A percentile compares a stretch with the other conserved stretches of the same genome.
Conservation (phyloP, 2,888 invertebrate species). For the Leucozona laternaria region DNA sequence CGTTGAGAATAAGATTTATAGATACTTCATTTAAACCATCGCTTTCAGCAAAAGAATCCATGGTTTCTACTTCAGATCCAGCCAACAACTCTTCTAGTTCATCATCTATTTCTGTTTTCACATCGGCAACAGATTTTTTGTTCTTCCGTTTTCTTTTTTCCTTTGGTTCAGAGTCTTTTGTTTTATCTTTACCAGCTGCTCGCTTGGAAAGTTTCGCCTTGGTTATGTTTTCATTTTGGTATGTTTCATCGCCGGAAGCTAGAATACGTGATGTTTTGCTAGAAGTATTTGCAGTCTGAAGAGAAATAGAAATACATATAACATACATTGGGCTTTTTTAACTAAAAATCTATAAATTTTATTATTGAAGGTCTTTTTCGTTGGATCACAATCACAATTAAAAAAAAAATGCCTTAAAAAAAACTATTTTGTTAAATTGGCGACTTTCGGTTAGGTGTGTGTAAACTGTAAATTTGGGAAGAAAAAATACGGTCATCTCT, state of each 20-base stretch:
- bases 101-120: constrained; percentile 32
- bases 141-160: constrained; percentile 56
- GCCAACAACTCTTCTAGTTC: constrained; percentile 42
- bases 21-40: constrained; percentile 78
- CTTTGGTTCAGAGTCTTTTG: constrained; percentile 40
- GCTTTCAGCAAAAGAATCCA: constrained; percentile 51
- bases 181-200: constrained; percentile 63
- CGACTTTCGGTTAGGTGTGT: too few species aligned
- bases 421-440: too few species aligned
- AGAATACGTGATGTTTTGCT: constrained; percentile 79
- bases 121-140: not conserved
- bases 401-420: too few species aligned
- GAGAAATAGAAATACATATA: not conserved
- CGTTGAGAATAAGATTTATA: constrained; percentile 80
- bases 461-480: too few species aligned
- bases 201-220: constrained; percentile 78
- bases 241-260: constrained; percentile 78
- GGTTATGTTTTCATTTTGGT: constrained; percentile 80
- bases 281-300: constrained; percentile 56
- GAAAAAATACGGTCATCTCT: too few species aligned
- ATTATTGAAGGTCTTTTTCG: too few species aligned
- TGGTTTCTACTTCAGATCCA: constrained; percentile 25
- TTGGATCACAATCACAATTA: too few species aligned
- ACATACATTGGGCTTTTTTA: too few species aligned
- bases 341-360: too few species aligned